phyloP scores from a whole-genome alignment of 2,113 vertebrate genomes.

The Phalacrocorax pelagicus region DNA sequence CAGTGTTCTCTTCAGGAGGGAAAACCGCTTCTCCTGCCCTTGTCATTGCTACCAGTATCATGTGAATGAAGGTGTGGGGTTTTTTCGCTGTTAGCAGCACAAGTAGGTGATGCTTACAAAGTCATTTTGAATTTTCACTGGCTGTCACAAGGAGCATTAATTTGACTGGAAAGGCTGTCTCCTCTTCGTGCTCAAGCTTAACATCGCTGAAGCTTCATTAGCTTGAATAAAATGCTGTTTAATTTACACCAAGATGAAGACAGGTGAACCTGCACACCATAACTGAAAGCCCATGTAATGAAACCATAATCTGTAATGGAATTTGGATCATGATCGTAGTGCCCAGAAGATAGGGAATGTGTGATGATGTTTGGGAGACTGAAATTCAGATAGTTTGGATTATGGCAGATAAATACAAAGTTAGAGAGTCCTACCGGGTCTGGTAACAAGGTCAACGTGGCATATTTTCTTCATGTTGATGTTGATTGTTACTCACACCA shows the following conservation, averaged over 20 bases:
- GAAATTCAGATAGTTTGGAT: not conserved
- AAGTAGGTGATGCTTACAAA: not conserved
- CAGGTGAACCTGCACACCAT: not conserved
- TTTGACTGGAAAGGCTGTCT: not conserved
- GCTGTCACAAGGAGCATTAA: not conserved
- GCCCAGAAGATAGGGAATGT: not conserved
- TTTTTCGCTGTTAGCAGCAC: not conserved
- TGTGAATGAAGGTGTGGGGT: not conserved
- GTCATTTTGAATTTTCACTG: not conserved
- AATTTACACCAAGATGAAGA: not conserved
- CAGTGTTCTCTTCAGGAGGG: not conserved
- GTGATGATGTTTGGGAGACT: not conserved
- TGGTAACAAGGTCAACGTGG: not conserved
- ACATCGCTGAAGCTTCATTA: not conserved
- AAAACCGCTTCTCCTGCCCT: not conserved
- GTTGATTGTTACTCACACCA: not conserved
- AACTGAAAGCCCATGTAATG: not conserved
- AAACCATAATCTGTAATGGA: not conserved
- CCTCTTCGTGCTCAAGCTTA: not conserved
- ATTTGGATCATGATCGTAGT: not conserved
- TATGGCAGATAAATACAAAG: not conserved
- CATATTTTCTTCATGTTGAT: not conserved
- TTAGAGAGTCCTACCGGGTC: not conserved
- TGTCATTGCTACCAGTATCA: not conserved
- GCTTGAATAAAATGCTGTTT: not conserved